Base-by-base conservation (phyloP, 2,888 invertebrate species). In the Tenthredo scrophulariae region DNA sequence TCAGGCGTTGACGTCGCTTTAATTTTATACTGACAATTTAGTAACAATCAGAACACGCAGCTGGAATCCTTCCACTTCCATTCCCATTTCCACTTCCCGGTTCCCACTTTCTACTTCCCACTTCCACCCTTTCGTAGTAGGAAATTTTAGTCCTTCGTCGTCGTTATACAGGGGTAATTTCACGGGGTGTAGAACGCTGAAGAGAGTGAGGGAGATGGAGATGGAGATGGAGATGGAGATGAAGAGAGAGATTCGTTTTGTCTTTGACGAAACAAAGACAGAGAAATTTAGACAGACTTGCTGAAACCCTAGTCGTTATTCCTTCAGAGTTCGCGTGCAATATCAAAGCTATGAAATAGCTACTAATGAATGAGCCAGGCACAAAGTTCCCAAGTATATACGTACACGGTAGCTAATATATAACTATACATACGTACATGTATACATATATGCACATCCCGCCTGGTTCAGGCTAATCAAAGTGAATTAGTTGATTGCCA, bases 161-260 rank as follows among this genome's bases (percentile, higher is more conserved):
- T 80, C 80, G 80, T 80, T 80, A 33, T 33, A 80, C 58, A 62
- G 37, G 80, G 80, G 58, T 80, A 62, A 80, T 62, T 80, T 80
- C 33, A 80, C 62, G 80, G 80, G 80, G 62, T 62, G 62, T 80
- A 62, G 62, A 40, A 80, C 26, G 40, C 37, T 29, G 22, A 33
- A 15, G 50, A 54, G 50, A n/a, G 15, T 15, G 75, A 46, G 46
- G 10, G 26, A 46, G 43, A 22, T 5, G 29, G 9, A 22, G 22
- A n/a, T 29, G 10, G 26, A 46, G 43, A 22, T 5, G 29, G 9
- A 22, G 22, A n/a, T 29, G 26, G 50, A 75, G 75, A 29, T 9
- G 6, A n/a, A 46, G 77, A 46, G 77, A 77, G 77, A 26, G 33
- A 46, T 54, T 54, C 77, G 40, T 77, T 54, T 77, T 54, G 50